phyloP scores from a whole-genome alignment of 53 echinoderm and acorn worm species.

The Echinometra lucunter region DNA sequence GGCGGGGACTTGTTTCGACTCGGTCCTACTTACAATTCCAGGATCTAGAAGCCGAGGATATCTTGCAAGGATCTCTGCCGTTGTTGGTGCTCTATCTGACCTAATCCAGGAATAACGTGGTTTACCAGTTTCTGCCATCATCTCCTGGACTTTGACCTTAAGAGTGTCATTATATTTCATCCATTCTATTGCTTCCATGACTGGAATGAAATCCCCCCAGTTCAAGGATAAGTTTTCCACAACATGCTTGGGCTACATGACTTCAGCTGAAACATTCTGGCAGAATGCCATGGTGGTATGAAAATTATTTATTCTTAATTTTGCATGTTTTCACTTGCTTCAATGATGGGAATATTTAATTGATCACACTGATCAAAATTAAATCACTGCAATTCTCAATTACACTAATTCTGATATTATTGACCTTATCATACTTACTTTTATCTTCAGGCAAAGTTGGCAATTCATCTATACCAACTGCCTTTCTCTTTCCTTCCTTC shows the following conservation, averaged over 20 bases:
- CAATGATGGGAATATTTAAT: neutral
- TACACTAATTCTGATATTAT: conserved; percentile 13
- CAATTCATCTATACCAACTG: conserved; percentile 32
- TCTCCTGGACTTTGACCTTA: neutral
- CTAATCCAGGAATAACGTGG: neutral
- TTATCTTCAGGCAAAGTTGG: conserved; percentile 46
- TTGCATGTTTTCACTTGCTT: no score
- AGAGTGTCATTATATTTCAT: neutral
- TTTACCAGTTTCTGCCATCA: neutral
- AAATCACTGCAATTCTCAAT: conserved; percentile 37
- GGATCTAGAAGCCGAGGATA: conserved; percentile 1
- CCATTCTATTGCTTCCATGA: neutral
- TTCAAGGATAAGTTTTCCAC: neutral
- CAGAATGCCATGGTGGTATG: no score
- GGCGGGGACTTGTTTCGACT: no score
- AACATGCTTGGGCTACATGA: neutral
- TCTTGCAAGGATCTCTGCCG: neutral
- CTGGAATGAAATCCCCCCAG: neutral
- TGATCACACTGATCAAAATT: conserved; percentile 8
- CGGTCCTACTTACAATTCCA: conserved; percentile 20
- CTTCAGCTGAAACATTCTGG: neutral
- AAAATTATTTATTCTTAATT: no score
- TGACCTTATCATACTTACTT: neutral
- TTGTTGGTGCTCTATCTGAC: neutral
- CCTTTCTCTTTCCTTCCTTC: conserved; percentile 30